Conservation (phyloP, 2,888 invertebrate species). For the Ypsolopha sequella region DNA sequence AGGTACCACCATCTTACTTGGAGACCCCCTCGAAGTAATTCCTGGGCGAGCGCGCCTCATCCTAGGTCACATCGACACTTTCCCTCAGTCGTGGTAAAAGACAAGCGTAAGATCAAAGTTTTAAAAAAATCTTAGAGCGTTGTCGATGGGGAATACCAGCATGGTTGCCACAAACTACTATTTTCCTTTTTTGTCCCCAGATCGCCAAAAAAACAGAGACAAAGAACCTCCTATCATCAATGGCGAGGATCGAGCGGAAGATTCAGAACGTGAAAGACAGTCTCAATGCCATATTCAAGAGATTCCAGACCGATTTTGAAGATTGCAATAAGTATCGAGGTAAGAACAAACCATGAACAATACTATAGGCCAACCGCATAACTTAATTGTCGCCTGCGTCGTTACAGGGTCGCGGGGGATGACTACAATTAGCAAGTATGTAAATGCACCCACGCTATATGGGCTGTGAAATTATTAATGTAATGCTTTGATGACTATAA, state of each 20-base stretch:
- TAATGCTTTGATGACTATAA: slow-evolving; percentile 12
- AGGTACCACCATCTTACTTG: too few relatives aligned
- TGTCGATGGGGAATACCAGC: too few relatives aligned
- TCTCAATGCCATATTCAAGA: slow-evolving; percentile 32
- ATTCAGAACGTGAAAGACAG: slow-evolving; percentile 37
- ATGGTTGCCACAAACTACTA: too few relatives aligned
- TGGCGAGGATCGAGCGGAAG: slow-evolving; percentile 35
- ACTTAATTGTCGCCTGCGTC: too few relatives aligned
- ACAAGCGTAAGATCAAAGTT: background rate
- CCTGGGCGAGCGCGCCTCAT: too few relatives aligned
- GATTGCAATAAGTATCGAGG: slow-evolving; percentile 25
- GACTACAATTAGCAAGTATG: slow-evolving; percentile 56
- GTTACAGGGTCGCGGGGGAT: too few relatives aligned
- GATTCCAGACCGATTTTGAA: slow-evolving; percentile 24
- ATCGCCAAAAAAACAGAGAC: slow-evolving; percentile 35
- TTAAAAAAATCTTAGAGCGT: too few relatives aligned
- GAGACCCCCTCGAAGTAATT: too few relatives aligned
- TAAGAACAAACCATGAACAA: slow-evolving; percentile 9
- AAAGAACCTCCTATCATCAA: slow-evolving; percentile 22
- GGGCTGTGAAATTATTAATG: slow-evolving; percentile 53
- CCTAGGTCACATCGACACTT: too few relatives aligned
- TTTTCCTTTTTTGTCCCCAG: slow-evolving; percentile 16
- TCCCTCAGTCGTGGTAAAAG: background rate
- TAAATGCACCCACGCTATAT: slow-evolving; percentile 42
- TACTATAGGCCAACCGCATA: background rate